These are phyloP conservation scores for Idaea straminata DNA, from an alignment of 2,888 invertebrate species.

Conservation along the genomic window DNA sequence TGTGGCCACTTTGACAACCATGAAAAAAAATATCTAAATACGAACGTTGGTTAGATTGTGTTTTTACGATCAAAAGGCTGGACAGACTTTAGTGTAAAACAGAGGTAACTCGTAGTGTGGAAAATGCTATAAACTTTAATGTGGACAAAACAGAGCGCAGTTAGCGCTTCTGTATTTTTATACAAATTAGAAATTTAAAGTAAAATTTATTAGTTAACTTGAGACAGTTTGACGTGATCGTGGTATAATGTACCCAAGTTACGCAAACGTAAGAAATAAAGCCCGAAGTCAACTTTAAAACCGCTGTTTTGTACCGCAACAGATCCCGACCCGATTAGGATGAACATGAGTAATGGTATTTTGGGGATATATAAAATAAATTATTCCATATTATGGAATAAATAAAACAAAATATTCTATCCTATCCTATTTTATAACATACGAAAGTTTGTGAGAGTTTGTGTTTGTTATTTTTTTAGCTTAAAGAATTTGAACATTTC, in stretches of 20 bases:
- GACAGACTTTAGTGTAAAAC: too few species aligned
- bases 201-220: neutral
- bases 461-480: too few species aligned
- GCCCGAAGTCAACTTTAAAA: conserved; percentile 38
- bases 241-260: conserved; percentile 21
- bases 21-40: too few species aligned
- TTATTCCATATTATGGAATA: conserved; percentile 26
- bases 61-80: too few species aligned
- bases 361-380: conserved; percentile 31
- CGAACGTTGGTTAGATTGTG: too few species aligned
- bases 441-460: neutral
- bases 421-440: neutral
- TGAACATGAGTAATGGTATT: conserved; percentile 29
- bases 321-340: conserved; percentile 24
- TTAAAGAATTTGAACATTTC: too few species aligned
- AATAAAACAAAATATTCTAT: conserved; percentile 9
- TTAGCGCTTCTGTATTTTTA: too few species aligned
- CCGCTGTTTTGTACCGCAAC: conserved; percentile 35
- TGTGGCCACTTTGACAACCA: too few species aligned
- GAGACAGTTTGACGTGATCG: neutral
- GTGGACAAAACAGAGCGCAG: too few species aligned
- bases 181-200: neutral
- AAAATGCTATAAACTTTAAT: too few species aligned
- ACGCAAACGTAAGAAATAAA: conserved; percentile 33
- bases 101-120: too few species aligned